A percentile compares a stretch with the other conserved stretches of the same genome.
phyloP scores from a whole-genome alignment of 2,888 invertebrate species.

The Cryptophagus acutangulus region DNA sequence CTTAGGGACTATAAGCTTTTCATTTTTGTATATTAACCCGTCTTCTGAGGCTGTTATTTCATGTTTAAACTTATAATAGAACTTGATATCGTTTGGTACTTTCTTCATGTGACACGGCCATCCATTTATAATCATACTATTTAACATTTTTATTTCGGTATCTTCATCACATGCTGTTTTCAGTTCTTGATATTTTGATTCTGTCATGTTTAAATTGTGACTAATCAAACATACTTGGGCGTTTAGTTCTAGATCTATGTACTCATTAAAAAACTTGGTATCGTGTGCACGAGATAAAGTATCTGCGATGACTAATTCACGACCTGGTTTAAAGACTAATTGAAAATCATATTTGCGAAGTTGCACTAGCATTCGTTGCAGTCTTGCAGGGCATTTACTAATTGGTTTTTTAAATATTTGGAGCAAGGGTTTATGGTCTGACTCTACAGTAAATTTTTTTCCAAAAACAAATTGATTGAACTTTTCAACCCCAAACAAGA shows the following conservation, averaged over 20 bases:
- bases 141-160: slow-evolving; percentile 22
- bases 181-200: slow-evolving; percentile 15
- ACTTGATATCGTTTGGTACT: slow-evolving; percentile 13
- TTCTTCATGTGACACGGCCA: slow-evolving; percentile 26
- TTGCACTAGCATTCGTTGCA: slow-evolving; percentile 16
- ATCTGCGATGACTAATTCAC: slow-evolving; percentile 19
- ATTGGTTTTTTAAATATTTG: slow-evolving; percentile 16
- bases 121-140: slow-evolving; percentile 22
- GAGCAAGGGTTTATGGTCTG: slow-evolving; percentile 21
- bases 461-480: slow-evolving; percentile 10
- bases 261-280: slow-evolving; percentile 12
- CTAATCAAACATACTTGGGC: slow-evolving; percentile 15
- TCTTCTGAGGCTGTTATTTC: slow-evolving; percentile 15
- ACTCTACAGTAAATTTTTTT: slow-evolving; percentile 18
- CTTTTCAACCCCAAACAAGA: slow-evolving; percentile 6
- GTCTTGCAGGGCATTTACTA: slow-evolving; percentile 12
- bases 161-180: slow-evolving; percentile 17
- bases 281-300: slow-evolving; percentile 17
- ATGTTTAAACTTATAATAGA: slow-evolving; percentile 15
- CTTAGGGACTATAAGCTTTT: slow-evolving; percentile 19
- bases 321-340: slow-evolving; percentile 18
- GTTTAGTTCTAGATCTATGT: slow-evolving; percentile 12
- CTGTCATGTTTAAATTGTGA: slow-evolving; percentile 4
- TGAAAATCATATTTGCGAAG: slow-evolving; percentile 16
- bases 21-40: slow-evolving; percentile 20